Conservation (phyloP, 2,797 vertebrate species). For the Urophycis tenuis region DNA sequence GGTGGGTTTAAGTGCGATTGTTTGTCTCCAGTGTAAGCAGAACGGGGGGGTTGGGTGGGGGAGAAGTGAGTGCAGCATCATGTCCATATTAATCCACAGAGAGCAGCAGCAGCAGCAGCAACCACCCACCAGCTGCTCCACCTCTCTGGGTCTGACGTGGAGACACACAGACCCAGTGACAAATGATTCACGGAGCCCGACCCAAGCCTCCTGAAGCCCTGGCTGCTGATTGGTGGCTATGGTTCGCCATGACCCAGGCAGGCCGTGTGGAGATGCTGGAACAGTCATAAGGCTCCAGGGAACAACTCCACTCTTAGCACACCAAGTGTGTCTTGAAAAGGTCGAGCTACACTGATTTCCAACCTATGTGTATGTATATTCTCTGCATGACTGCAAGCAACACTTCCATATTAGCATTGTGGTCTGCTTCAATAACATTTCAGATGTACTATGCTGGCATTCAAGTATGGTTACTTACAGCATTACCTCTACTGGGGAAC, state of each 20-base stretch:
- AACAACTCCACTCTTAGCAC: conserved; percentile 47
- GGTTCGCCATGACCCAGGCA: conserved; percentile 55
- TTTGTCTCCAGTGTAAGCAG: background rate
- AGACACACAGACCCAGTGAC: conserved; percentile 42
- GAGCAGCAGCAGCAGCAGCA: conserved; percentile 29
- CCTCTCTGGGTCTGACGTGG: conserved; percentile 45
- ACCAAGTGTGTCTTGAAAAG: conserved; percentile 19
- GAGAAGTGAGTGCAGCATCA: background rate
- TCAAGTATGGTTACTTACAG: background rate
- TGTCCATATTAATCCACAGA: conserved; percentile 52
- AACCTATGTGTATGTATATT: background rate
- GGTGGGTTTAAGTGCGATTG: background rate
- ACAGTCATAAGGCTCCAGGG: conserved; percentile 60
- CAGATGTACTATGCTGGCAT: background rate
- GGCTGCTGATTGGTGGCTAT: conserved; percentile 54
- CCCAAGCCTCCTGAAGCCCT: conserved; percentile 42
- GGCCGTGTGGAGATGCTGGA: conserved; percentile 54
- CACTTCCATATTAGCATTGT: background rate
- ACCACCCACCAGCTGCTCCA: conserved; percentile 35
- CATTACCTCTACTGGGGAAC: background rate
- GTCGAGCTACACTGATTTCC: background rate
- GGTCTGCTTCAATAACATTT: background rate
- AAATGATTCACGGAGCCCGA: conserved; percentile 53
- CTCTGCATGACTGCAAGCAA: background rate
- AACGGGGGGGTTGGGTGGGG: background rate